phyloP scores from a whole-genome alignment of 2,888 invertebrate species.

The Mimas tiliae region DNA sequence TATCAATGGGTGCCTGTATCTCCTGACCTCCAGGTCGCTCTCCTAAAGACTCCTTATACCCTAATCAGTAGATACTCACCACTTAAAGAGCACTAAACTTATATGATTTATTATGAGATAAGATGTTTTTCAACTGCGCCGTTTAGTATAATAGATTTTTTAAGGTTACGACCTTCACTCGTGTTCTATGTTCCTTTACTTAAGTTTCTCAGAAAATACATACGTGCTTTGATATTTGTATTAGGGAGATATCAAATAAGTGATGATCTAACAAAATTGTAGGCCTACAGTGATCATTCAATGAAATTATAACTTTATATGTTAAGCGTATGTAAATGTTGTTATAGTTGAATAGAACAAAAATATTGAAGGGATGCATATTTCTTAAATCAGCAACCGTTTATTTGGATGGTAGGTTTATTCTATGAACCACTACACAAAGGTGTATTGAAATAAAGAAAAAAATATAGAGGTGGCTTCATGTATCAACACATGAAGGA shows the following conservation, averaged over 20 bases:
- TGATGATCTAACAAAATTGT: neutral
- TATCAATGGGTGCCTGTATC: slow-evolving; percentile 62
- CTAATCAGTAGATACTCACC: slow-evolving; percentile 73
- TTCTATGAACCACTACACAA: too few relatives aligned
- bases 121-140: slow-evolving; percentile 35
- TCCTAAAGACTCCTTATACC: slow-evolving; percentile 62
- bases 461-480: too few relatives aligned
- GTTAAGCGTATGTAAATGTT: too few relatives aligned
- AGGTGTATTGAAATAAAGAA: too few relatives aligned
- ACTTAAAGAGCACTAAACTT: slow-evolving; percentile 74
- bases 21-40: slow-evolving; percentile 58
- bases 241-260: neutral
- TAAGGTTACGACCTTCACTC: slow-evolving; percentile 25
- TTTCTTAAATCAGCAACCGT: too few relatives aligned
- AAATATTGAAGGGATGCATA: neutral
- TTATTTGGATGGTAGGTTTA: too few relatives aligned
- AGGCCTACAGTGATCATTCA: neutral
- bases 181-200: slow-evolving; percentile 14
- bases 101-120: slow-evolving; percentile 76
- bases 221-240: slow-evolving; percentile 1
- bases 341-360: too few relatives aligned
- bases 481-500: too few relatives aligned
- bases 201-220: slow-evolving; percentile 18
- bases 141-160: slow-evolving; percentile 23
- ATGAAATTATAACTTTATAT: neutral